These are phyloP conservation scores for Eremophila alpestris DNA, from an alignment of 2,797 vertebrate species.

Conservation along the genomic window DNA sequence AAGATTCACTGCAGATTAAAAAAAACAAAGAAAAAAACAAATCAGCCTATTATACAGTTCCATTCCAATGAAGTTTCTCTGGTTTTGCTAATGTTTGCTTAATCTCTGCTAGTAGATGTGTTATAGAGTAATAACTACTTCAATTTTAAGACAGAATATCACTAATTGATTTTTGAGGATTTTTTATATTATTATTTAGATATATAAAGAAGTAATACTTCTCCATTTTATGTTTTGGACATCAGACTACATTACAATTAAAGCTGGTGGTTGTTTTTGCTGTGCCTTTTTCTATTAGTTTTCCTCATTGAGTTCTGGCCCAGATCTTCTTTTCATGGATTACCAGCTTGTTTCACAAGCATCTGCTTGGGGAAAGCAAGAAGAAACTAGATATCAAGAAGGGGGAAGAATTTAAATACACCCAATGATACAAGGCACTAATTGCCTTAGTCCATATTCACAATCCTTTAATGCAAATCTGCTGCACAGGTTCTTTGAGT, in stretches of 20 bases:
- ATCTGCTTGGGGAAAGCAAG: neutral
- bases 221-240: neutral
- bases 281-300: neutral
- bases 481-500: neutral
- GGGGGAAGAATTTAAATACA: neutral
- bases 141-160: neutral
- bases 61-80: neutral
- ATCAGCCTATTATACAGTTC: neutral
- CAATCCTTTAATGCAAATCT: neutral
- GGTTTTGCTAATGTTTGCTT: slow-evolving; percentile 31
- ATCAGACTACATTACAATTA: neutral
- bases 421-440: neutral
- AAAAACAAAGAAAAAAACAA: neutral
- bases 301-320: neutral
- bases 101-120: neutral
- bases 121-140: neutral
- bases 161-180: neutral
- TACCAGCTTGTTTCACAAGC: neutral
- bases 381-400: neutral
- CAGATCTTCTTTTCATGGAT: neutral
- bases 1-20: neutral
- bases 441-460: neutral
- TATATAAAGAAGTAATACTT: neutral
- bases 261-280: neutral
- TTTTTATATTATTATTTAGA: neutral